Percentiles rank a stretch among this genome's conserved stretches.
phyloP scores from a whole-genome alignment of 2,113 vertebrate species.

The Equus przewalskii region DNA sequence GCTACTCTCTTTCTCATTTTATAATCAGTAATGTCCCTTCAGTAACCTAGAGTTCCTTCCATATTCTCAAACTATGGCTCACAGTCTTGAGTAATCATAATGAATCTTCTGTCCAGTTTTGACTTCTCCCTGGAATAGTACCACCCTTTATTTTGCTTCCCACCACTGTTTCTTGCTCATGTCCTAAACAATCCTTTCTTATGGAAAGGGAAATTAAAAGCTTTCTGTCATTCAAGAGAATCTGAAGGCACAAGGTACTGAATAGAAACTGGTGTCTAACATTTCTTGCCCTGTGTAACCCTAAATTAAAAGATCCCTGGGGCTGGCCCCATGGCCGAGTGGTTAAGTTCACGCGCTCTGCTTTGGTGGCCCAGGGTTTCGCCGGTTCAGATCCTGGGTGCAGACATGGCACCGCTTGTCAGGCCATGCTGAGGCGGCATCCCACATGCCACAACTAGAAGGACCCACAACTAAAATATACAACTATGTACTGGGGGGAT shows the following conservation, averaged over 20 bases:
- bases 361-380: no score
- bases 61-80: background rate
- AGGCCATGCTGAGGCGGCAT: no score
- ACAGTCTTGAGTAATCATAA: background rate
- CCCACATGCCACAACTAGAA: no score
- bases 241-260: conserved; percentile 13
- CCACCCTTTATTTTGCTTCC: background rate
- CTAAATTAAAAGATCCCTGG: background rate
- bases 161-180: background rate
- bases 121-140: background rate
- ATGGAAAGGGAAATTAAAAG: background rate
- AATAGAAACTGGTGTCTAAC: background rate
- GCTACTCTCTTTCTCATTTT: background rate
- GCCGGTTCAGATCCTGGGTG: no score
- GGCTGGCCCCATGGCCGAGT: no score
- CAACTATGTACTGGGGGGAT: no score
- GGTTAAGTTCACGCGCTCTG: no score
- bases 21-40: background rate
- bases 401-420: no score
- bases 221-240: background rate
- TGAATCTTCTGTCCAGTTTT: background rate
- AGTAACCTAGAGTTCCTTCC: background rate
- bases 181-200: background rate
- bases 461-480: no score
- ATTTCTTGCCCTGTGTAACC: background rate